These are phyloP conservation scores for Chrysoperla carnea DNA, from an alignment of 1,140 invertebrate genomes.

Conservation along the genomic window DNA sequence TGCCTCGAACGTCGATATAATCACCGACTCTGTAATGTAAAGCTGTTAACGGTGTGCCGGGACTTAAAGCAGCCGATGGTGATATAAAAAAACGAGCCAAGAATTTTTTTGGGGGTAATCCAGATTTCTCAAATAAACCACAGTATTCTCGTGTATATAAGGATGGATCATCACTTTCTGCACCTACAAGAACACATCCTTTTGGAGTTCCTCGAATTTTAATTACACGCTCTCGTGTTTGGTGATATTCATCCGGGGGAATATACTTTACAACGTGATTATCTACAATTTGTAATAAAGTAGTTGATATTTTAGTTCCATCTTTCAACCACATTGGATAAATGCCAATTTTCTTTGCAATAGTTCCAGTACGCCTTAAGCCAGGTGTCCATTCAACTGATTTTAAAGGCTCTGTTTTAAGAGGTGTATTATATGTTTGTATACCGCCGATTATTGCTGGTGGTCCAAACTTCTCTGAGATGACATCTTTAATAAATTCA, in stretches of 20 bases:
- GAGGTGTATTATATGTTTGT: constrained; percentile 19
- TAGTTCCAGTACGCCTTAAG: constrained; percentile 59
- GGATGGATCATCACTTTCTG: constrained; percentile 74
- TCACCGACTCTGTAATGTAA: constrained; percentile 85
- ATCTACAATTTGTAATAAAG: constrained; percentile 61
- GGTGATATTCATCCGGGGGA: constrained; percentile 59
- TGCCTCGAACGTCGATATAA: constrained; percentile 74
- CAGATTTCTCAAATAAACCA: constrained; percentile 67
- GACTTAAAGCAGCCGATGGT: constrained; percentile 67
- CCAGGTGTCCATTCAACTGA: constrained; percentile 40
- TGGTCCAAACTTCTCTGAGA: constrained; percentile 41
- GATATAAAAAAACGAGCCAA: constrained; percentile 73
- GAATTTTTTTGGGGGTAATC: constrained; percentile 75
- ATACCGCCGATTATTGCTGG: constrained; percentile 22
- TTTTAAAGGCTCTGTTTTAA: constrained; percentile 29
- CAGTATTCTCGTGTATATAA: constrained; percentile 79
- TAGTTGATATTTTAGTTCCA: constrained; percentile 59
- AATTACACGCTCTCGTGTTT: constrained; percentile 26
- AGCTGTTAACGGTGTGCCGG: constrained; percentile 78
- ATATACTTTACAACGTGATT: constrained; percentile 3
- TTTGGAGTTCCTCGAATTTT: constrained; percentile 21
- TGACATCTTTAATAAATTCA: constrained; percentile 63
- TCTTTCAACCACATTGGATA: constrained; percentile 84
- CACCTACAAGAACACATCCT: constrained; percentile 72
- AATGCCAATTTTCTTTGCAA: constrained; percentile 85